Base-by-base conservation (phyloP, 2,113 vertebrate species). In the Marmota flaviventris region DNA sequence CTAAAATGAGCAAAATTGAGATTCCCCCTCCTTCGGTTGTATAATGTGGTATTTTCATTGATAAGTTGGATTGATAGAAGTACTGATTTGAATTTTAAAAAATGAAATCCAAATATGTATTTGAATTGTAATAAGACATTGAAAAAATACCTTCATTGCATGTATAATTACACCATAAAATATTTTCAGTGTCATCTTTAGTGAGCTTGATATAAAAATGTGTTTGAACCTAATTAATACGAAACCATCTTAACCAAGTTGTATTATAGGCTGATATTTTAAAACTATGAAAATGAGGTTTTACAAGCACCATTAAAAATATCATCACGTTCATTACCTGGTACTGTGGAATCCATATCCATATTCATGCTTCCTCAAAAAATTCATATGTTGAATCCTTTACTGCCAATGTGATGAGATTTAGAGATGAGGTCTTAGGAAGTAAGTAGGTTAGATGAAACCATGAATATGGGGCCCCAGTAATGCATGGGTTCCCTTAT, bases 251-350 rank as follows among this genome's bases (percentile, higher is more conserved):
- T 39, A 89, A 39, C 17, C 24, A 56, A 39, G 25, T 18, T 63
- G 18, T 65, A 29, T 9, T 61, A 17, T 27, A 69, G 16, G 24
- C 0, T 22, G 39, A 14, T 56, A 93, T 85, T 85, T 77, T 83
- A 32, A 75, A 91, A 17, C 3, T 22, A 69, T 37, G 27, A 18
- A 73, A 81, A 70, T 51, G 37, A 48, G 5, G 37, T 84, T 93
- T 96, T 45, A 18, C 24, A 91, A 93, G 34, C 29, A 39, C 25
- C 58, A 65, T 79, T 77, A 25, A 91, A 91, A 72, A 70, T 72
- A 63, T 45, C 51, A 39, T 20, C 73, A 13, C 11, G 67, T 39
- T 61, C 8, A n/a, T 34, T 13, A n/a, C 70, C 69, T 75, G 25
- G 63, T 73, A 27, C 42, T 42, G 6, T 17, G 22, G 32, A 63